Evolutionary conservation across 2,797 vertebrate species (phyloP), one percentile per base, ranked within the genome.

Genomic region (Lepilemur septentrionalis): DNA sequence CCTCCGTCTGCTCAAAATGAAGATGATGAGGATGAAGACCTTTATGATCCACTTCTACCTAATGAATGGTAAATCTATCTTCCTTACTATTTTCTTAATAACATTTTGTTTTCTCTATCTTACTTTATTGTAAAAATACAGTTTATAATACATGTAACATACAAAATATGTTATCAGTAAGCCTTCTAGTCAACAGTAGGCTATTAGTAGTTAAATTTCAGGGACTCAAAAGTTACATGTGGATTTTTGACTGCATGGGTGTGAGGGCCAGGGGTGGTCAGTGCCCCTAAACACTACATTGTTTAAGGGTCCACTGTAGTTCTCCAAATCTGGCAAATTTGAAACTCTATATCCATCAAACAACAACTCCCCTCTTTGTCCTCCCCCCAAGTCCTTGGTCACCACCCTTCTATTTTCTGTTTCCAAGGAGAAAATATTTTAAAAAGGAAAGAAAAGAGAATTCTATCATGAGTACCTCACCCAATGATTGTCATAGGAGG

Each of bases 371-470:
- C 13, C 2, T 52, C 48, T 67, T 25, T 1, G 20, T 11, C 55
- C 1, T 46, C 2, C 4, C 46, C 41, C 3, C 20, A 20, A 73
- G 18, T 6, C 13, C 28, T n/a, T 86, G 20, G 41, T 72, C n/a
- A 75, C 65, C 28, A 73, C 43, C 30, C 23, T 85, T 75, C 46
- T 73, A 32, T 28, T 38, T 46, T 69, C 32, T 67, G 72, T 55
- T 88, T 91, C 23, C 70, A 52, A 94, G 72, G 55, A 91, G 57
- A 94, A 95, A 96, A 86, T n/a, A 61, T 48, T 91, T 94, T 94
- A 41, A 70, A 89, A 63, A 72, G 15, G 46, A 72, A 65, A 72
- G 35, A 78, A 76, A 50, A 38, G 70, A 76, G 22, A 93, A 96
- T 93, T 89, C 73, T 67, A 4, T 73, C 30, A 63, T 65, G 57